Conservation (phyloP, 2,113 vertebrate genomes). For the Lagopus muta region DNA sequence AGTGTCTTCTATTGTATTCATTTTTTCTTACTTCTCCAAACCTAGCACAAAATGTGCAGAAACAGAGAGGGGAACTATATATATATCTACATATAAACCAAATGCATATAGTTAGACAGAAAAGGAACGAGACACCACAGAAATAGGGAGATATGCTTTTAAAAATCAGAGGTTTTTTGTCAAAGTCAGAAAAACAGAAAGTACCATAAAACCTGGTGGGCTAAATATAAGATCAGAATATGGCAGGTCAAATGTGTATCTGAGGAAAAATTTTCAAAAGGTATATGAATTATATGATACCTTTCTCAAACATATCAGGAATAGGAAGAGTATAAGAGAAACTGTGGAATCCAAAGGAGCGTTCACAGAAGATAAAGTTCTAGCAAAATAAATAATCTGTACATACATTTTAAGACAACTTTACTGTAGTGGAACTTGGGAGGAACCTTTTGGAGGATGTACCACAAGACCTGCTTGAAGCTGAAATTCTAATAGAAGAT, state of each 20-base stretch:
- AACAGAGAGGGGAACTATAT: not conserved
- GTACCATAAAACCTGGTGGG: not conserved
- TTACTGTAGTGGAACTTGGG: not conserved
- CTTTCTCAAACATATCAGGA: not conserved
- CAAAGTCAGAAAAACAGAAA: not conserved
- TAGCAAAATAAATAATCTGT: not conserved
- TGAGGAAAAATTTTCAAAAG: not conserved
- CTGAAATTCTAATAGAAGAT: not conserved
- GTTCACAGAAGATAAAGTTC: not conserved
- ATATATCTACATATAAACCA: not conserved
- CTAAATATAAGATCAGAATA: not conserved
- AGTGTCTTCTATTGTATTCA: not conserved
- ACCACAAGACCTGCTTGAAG: not conserved
- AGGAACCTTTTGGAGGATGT: not conserved
- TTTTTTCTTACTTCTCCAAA: not conserved
- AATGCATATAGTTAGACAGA: not conserved
- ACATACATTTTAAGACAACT: not conserved
- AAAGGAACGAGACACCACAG: accelerated
- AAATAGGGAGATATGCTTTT: not conserved
- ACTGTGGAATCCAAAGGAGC: not conserved
- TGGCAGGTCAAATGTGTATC: not conserved
- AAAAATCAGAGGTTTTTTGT: not conserved
- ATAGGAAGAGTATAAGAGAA: not conserved
- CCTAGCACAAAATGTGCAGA: not conserved
- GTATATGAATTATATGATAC: not conserved